Evolutionary conservation across 2,888 invertebrate genomes (phyloP), one percentile per base, ranked within the genome.

Genomic region (Bugulina stolonifera): DNA sequence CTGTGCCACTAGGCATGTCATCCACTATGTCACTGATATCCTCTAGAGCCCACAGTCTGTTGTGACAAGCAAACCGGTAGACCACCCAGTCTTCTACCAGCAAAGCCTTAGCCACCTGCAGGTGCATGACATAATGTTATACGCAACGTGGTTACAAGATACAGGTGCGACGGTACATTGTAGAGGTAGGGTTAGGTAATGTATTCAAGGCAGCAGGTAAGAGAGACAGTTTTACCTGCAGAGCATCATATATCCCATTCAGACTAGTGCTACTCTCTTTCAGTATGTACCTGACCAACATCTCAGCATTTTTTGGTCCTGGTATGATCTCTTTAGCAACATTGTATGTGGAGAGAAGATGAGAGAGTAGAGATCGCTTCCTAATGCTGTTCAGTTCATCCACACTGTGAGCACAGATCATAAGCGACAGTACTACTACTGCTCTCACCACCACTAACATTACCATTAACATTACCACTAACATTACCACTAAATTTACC

Each of bases 161-260:
- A n/a, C n/a, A n/a, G n/a, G n/a, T n/a, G n/a, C n/a, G n/a, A n/a
- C n/a, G n/a, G n/a, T n/a, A n/a, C n/a, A n/a, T n/a, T n/a, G n/a
- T n/a, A n/a, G n/a, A n/a, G n/a, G n/a, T n/a, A n/a, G n/a, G n/a
- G n/a, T n/a, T n/a, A n/a, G n/a, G n/a, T n/a, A n/a, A n/a, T n/a
- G n/a, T n/a, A n/a, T n/a, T n/a, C n/a, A n/a, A n/a, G n/a, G n/a
- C n/a, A n/a, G n/a, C n/a, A n/a, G n/a, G n/a, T n/a, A n/a, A n/a
- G n/a, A n/a, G n/a, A n/a, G n/a, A n/a, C n/a, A 43, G 5, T 18
- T 5, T 55, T 64, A 64, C 64, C 64, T 64, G 64, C 64, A 64
- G 64, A 10, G 64, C 64, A n/a, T 64, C 29, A 29, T 14, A 14
- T 27, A 64, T 1, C 32, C 64, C 64, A 32, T 1, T 27, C 29